Evolutionary conservation across 2,113 vertebrate genomes (phyloP), one percentile per base, ranked within the genome.

Genomic region (Lepus europaeus): DNA sequence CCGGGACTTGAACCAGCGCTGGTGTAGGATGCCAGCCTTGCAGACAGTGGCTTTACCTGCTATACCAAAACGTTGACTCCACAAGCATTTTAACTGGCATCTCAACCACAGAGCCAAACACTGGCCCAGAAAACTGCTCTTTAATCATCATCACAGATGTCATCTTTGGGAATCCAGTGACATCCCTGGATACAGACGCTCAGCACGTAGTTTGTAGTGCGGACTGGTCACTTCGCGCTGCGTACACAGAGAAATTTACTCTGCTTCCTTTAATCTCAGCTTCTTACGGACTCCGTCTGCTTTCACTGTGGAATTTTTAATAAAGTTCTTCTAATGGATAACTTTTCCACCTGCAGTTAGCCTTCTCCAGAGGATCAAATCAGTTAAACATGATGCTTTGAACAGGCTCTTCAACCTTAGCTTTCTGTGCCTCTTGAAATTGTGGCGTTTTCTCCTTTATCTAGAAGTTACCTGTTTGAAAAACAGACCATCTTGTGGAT

Each of bases 331-430:
- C 10, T 79, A 9, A 29, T 86, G 61, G n/a, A 6, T 36, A 36
- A 80, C 79, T 88, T 82, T 79, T 74, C 27, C n/a, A 68, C 10
- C n/a, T 9, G 63, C 36, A 33, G 9, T 72, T 92, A 77, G 17
- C n/a, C 64, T 9, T 94, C 70, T 93, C 76, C 31, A 33, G 63
- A 84, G 20, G 39, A 23, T 77, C 68, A 76, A 76, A 76, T 91
- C 59, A 63, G 36, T 51, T 82, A 70, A 72, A 63, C 12, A 88
- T 88, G n/a, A n/a, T 56, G 56, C 73, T 36, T 91, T 73, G 59
- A 68, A 61, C 70, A 36, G 69, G 0, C 45, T 25, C 23, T 78
- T 90, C 53, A 72, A 6, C n/a, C 73, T 76, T 72, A 9, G 70
- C 80, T 93, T 82, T 73, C 74, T 82, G 16, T 72, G 53, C 33